Conservation (phyloP, 2,797 vertebrate genomes). For the Rhinella marina region DNA sequence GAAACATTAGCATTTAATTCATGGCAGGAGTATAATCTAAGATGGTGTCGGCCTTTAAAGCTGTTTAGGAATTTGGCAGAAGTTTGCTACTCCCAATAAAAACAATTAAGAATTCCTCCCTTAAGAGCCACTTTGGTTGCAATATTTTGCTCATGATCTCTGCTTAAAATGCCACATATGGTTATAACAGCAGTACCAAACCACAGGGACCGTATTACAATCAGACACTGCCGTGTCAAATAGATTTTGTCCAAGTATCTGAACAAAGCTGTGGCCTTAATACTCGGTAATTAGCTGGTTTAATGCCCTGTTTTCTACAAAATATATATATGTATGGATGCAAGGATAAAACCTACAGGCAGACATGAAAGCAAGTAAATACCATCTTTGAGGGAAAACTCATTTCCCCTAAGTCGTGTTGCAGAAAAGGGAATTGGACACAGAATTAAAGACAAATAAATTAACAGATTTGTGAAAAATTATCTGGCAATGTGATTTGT, state of each 20-base stretch:
- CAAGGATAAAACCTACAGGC: background rate
- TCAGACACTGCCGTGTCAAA: conserved; percentile 35
- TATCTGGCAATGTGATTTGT: conserved; percentile 46
- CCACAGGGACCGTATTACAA: conserved; percentile 40
- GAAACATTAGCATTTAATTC: conserved; percentile 19
- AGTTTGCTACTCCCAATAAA: conserved; percentile 53
- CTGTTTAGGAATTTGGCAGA: conserved; percentile 53
- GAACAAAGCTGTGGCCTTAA: conserved; percentile 35
- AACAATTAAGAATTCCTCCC: conserved; percentile 54
- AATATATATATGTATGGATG: conserved; percentile 3
- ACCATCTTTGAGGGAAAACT: conserved; percentile 53
- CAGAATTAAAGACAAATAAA: conserved; percentile 53
- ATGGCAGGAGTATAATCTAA: conserved; percentile 24
- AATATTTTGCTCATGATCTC: conserved; percentile 54
- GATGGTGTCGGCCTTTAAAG: conserved; percentile 7
- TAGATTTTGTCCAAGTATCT: conserved; percentile 39
- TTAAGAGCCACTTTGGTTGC: conserved; percentile 54
- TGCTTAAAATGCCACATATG: conserved; percentile 54
- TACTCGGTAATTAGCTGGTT: conserved; percentile 30
- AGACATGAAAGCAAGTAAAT: conserved; percentile 45
- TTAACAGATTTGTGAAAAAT: conserved; percentile 58
- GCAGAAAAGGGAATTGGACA: conserved; percentile 35
- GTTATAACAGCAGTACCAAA: conserved; percentile 26
- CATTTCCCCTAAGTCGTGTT: conserved; percentile 55
- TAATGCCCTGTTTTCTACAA: conserved; percentile 23